Percentiles rank a stretch among this genome's conserved stretches.
Conservation (phyloP, 2,113 vertebrate species). For the Callipepla californica region DNA sequence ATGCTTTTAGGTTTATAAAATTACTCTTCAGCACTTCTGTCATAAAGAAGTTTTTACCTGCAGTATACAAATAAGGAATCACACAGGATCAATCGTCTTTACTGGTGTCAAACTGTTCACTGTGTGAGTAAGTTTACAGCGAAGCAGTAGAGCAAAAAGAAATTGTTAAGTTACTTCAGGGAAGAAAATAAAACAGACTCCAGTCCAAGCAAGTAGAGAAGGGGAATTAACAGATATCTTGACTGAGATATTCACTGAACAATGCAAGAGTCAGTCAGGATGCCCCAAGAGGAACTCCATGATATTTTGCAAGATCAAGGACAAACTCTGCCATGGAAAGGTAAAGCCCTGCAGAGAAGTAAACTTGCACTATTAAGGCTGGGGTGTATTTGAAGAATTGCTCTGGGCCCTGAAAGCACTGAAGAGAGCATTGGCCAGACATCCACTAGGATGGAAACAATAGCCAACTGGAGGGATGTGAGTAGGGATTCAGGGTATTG, state of each 20-base stretch:
- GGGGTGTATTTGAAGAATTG: rapidly evolving
- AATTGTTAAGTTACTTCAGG: background rate
- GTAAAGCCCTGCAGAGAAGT: background rate
- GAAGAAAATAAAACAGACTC: background rate
- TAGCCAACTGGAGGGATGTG: background rate
- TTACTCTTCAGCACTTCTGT: background rate
- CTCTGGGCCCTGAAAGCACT: background rate
- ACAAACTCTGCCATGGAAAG: background rate
- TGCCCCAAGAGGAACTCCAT: rapidly evolving
- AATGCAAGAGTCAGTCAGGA: rapidly evolving
- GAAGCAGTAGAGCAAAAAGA: background rate
- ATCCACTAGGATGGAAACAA: background rate
- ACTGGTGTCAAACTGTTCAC: background rate
- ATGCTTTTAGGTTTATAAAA: background rate
- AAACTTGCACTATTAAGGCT: rapidly evolving
- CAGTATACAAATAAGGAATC: background rate
- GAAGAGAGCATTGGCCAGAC: background rate
- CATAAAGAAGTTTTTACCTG: background rate
- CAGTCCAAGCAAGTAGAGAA: background rate
- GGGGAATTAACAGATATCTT: background rate
- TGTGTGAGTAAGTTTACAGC: background rate
- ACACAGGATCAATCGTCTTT: background rate
- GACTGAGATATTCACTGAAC: background rate
- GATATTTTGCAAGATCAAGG: background rate
- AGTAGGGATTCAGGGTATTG: rapidly evolving